Percentiles rank a stretch among this genome's conserved stretches.
phyloP scores from a whole-genome alignment of 2,797 vertebrate species.

The Lophius americanus region DNA sequence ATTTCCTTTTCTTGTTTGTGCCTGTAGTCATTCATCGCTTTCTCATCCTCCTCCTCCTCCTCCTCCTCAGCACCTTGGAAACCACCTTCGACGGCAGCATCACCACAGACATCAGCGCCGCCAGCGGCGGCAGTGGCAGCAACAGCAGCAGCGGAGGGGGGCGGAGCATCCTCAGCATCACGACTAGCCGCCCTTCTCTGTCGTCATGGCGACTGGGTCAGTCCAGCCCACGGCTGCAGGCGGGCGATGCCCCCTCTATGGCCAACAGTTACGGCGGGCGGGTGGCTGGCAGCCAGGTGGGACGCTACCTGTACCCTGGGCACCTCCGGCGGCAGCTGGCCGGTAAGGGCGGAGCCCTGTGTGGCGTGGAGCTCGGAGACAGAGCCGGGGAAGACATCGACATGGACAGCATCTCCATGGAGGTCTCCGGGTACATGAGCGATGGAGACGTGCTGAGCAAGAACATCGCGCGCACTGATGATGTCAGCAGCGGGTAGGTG shows the following conservation, averaged over 20 bases:
- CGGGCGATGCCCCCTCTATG: constrained; percentile 89
- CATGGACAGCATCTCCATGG: constrained; percentile 86
- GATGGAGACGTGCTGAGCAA: constrained; percentile 95
- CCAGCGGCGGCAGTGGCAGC: constrained; percentile 71
- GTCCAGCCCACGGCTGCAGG: constrained; percentile 93
- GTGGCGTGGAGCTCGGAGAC: constrained; percentile 73
- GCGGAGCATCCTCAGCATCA: constrained; percentile 92
- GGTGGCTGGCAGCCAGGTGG: constrained; percentile 76
- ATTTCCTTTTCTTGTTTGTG: background rate
- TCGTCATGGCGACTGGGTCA: constrained; percentile 95
- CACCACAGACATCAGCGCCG: constrained; percentile 88
- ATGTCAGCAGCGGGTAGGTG: constrained; percentile 93
- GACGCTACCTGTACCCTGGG: constrained; percentile 88
- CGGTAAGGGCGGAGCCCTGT: constrained; percentile 75
- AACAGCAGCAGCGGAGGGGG: constrained; percentile 57
- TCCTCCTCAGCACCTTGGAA: constrained; percentile 88
- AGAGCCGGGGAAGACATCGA: constrained; percentile 84
- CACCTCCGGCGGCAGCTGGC: constrained; percentile 90
- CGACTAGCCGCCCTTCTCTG: constrained; percentile 90
- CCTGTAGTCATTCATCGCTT: background rate
- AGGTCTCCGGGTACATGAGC: constrained; percentile 95
- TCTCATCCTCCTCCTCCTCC: background rate
- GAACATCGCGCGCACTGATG: constrained; percentile 88
- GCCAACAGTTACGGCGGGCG: constrained; percentile 82
- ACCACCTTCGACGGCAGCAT: constrained; percentile 92